Evolutionary conservation across 2,888 invertebrate genomes (phyloP), one percentile per base, ranked within the genome.

Genomic region (Diplolepis rosae): DNA sequence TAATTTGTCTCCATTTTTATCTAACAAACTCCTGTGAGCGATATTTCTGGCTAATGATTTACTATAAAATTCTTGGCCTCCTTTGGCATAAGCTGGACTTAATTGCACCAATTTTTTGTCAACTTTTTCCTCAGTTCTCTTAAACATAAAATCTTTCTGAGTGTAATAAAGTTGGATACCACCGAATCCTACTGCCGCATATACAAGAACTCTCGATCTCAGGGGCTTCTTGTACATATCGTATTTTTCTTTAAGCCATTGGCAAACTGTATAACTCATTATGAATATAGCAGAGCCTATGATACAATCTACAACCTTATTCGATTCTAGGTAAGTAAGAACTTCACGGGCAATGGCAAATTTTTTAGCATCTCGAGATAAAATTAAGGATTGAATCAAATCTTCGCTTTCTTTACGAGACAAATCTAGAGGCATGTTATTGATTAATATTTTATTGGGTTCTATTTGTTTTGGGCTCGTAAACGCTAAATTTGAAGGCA

Each of bases 331-430:
- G 2, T 92, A 86, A 89, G 92, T 91, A 70, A 93, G 85, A 66
- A 96, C 91, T 87, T 95, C 93, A 79, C 93, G 91, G 70, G 95
- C 95, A 28, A 96, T 92, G 0, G 94, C 95, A 90, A 95, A 96
- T 73, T 94, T 90, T 86, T 95, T 93, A 9, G 95, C 96, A 74
- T 93, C 92, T 75, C 95, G 94, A 13, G 94, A 93, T n/a, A 96
- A 85, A 2, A 95, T 87, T 30, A 96, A 84, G 0, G 95, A 91
- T 13, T 94, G 89, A 65, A 93, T 88, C 52, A 96, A 89, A 69
- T 92, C 87, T 78, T 91, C 87, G 0, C 94, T 94, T 70, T 90
- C 90, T 70, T 92, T 91, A 0, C 92, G 90, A 39, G 90, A 89
- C 93, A 94, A 95, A 78, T 93, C 89, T 0, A 96, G 89, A 66